Base-by-base conservation (phyloP, 2,113 vertebrate species). In the Abramis brama region DNA sequence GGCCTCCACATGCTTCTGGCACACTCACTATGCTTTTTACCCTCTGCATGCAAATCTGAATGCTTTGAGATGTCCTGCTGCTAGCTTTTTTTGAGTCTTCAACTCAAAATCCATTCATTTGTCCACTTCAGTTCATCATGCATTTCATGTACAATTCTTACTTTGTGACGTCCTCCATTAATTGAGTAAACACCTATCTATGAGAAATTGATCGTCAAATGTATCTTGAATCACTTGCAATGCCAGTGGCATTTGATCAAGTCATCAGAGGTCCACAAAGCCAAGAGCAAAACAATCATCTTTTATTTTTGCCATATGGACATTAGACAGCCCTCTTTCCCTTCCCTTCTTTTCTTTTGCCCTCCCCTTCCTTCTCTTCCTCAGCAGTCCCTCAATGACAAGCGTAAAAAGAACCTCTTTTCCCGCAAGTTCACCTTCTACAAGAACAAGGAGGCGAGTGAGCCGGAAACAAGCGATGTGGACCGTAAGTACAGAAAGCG, bases 351-450 rank as follows among this genome's bases (percentile, higher is more conserved):
- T 96, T 95, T 95, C 92, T 97, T 94, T 96, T 95, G 94, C 95
- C 93, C 93, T 93, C 94, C 93, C 94, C 94, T 94, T 95, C 95
- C 95, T 96, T 97, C 92, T 97, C 96, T 94, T 98, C 97, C 95
- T 97, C 97, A 97, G 96, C 98, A 97, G 96, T 97, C 96, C 95
- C 95, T 97, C 96, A 97, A 97, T 97, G 97, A 97, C 96, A 98
- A 97, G 96, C 97, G 96, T 98, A 98, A 95, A 98, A 97, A 98
- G 97, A 97, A 96, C 95, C 96, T 99, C 96, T 99, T 99, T 99
- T 96, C 97, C 95, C 97, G 97, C 97, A 99, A 99, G 96, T 99
- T 99, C 94, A 96, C 96, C 93, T 99, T 99, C 97, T 97, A 98
- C 97, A 99, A 99, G 97, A 99, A 96, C 97, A 99, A 98, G 97